Base-by-base conservation (phyloP, 2,888 invertebrate genomes). In the Macrosoma leucophasiata region DNA sequence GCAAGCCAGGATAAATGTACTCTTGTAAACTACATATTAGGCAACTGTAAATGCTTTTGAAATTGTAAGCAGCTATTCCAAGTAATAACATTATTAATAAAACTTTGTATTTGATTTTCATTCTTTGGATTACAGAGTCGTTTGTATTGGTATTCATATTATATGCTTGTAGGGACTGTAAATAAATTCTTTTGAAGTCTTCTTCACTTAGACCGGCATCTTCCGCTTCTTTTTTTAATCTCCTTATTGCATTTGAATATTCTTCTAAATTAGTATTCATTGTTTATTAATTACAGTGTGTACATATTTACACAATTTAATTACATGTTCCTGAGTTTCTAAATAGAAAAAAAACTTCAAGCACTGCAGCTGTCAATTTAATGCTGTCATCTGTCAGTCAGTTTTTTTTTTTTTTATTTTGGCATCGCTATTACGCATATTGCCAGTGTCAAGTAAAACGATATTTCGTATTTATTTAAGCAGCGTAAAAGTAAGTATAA, bases 1-100 rank as follows among this genome's bases (percentile, higher is more conserved):
- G 89, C 71, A 95, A 86, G 7, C 90, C 90, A 6, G 94, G 94
- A 78, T 95, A 93, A 49, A 95, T 92, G 52, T 89, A 89, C 37
- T 91, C 91, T 69, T 94, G 93, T 13, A 93, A 81, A 70, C 91
- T 90, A 62, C 92, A 87, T 47, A 91, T 73, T 45, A 92, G 71
- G 48, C 88, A 84, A 62, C 87, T 89, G 41, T 90, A 89, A 7
- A 91, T 86, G 12, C 87, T 84, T 57, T 88, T 89, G 56, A 88
- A 88, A 52, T 89, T 86, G 48, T 84, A 60, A 29, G 71, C 46
- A 33, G 85, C 50, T 15, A 40, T 4, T 20, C 14, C 18, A 4
- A 38, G 4, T 20, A 28, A 2, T 12, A 35, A 12, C 8, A 38
- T n/a, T 10, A 45, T 5, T 22, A 41, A 9, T n/a, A 29, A 22